These are phyloP conservation scores for Coregonus ussuriensis DNA, from an alignment of 2,797 vertebrate species.

Conservation along the genomic window DNA sequence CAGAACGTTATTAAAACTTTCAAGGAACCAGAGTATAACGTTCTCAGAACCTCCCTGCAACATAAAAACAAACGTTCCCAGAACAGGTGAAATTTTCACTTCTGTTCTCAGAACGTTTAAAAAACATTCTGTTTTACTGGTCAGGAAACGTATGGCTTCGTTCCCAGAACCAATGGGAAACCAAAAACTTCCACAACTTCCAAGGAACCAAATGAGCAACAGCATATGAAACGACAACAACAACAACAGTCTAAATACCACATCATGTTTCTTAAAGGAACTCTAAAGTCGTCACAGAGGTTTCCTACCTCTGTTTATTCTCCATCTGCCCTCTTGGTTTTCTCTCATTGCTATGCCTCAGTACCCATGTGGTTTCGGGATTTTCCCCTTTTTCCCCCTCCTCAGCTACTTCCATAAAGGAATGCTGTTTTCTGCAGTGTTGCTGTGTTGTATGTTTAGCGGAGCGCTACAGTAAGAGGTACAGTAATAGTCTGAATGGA, in stretches of 20 bases:
- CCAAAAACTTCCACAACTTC: too few species aligned
- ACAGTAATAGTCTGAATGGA: background rate
- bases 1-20: too few species aligned
- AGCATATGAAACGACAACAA: background rate
- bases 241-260: background rate
- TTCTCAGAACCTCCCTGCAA: too few species aligned
- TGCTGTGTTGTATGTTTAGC: background rate
- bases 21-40: too few species aligned
- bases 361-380: background rate
- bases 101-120: too few species aligned
- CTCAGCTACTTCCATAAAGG: background rate
- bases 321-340: background rate
- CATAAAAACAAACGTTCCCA: too few species aligned
- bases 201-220: conserved; percentile 5
- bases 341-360: background rate
- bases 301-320: background rate
- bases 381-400: background rate
- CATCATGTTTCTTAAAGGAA: background rate
- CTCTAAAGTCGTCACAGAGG: background rate
- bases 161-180: too few species aligned
- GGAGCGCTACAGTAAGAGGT: background rate
- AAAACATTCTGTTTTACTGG: too few species aligned
- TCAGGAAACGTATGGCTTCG: too few species aligned
- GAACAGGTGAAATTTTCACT: too few species aligned
- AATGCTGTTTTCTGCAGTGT: background rate